These are phyloP conservation scores for Varanus salvator DNA, from an alignment of 2,113 vertebrate genomes.

Conservation along the genomic window DNA sequence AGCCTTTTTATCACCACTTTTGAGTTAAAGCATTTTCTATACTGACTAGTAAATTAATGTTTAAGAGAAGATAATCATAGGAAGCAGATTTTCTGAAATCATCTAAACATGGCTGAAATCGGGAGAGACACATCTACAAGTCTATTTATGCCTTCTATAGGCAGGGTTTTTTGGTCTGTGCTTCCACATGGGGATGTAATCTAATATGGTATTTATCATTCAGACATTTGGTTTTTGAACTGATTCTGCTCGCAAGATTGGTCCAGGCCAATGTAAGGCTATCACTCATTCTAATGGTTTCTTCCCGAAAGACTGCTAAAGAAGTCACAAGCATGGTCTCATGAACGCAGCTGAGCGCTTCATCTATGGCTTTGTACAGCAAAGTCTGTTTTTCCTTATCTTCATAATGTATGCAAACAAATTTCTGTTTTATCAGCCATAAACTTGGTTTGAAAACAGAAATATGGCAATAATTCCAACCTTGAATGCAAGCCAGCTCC, in stretches of 20 bases:
- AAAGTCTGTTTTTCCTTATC: not conserved
- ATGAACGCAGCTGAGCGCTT: not conserved
- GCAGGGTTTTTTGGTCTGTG: not conserved
- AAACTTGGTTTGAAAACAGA: not conserved
- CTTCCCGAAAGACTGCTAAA: not conserved
- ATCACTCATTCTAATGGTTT: not conserved
- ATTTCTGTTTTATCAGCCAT: not conserved
- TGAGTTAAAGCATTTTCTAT: not conserved
- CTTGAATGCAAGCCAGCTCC: not conserved
- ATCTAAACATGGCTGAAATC: slow-evolving; percentile 3
- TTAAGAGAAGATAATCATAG: slow-evolving; percentile 12
- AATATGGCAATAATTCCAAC: accelerated
- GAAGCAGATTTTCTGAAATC: slow-evolving; percentile 4
- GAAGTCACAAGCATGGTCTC: not conserved
- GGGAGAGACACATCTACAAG: not conserved
- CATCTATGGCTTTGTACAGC: not conserved
- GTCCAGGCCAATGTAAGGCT: not conserved
- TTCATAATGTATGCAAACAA: not conserved
- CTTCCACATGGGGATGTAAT: not conserved
- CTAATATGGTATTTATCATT: not conserved
- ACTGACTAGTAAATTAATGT: slow-evolving; percentile 3
- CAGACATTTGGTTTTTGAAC: not conserved
- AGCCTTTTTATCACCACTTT: not conserved
- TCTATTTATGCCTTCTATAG: not conserved
- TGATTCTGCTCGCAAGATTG: not conserved